phyloP scores from a whole-genome alignment of 2,888 invertebrate species.

The Eupithecia abbreviata region DNA sequence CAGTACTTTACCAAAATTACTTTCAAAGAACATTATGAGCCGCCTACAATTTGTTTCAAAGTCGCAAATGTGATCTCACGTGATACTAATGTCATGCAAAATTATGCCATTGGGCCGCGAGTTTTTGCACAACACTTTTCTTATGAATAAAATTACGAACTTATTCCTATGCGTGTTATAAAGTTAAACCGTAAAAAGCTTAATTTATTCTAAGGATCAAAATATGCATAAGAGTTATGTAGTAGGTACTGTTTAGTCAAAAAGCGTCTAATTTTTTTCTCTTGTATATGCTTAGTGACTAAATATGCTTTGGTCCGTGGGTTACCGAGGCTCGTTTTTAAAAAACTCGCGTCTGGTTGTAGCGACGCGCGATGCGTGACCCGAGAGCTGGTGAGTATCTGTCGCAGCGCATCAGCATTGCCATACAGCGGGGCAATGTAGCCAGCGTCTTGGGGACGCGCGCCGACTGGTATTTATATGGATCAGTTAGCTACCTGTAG shows the following conservation, averaged over 20 bases:
- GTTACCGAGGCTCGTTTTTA: too few relatives aligned
- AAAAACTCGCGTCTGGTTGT: too few relatives aligned
- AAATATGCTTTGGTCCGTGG: neutral
- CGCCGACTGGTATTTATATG: too few relatives aligned
- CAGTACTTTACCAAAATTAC: conserved; percentile 28
- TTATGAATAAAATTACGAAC: conserved; percentile 52
- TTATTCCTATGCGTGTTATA: conserved; percentile 37
- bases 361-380: too few relatives aligned
- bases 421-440: too few relatives aligned
- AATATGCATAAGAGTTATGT: conserved; percentile 2
- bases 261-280: neutral
- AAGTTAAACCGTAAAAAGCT: conserved; percentile 26
- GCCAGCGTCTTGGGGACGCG: too few relatives aligned
- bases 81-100: conserved; percentile 49
- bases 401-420: too few relatives aligned
- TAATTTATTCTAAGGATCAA: conserved; percentile 9
- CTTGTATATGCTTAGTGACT: neutral
- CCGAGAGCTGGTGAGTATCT: too few relatives aligned
- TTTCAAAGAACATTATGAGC: conserved; percentile 24
- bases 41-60: conserved; percentile 29
- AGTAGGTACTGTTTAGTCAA: neutral
- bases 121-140: conserved; percentile 41
- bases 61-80: conserved; percentile 30
- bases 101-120: conserved; percentile 46
- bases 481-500: too few relatives aligned